phyloP scores from a whole-genome alignment of 2,888 invertebrate genomes.

The Paralinhomoeus sp. region DNA sequence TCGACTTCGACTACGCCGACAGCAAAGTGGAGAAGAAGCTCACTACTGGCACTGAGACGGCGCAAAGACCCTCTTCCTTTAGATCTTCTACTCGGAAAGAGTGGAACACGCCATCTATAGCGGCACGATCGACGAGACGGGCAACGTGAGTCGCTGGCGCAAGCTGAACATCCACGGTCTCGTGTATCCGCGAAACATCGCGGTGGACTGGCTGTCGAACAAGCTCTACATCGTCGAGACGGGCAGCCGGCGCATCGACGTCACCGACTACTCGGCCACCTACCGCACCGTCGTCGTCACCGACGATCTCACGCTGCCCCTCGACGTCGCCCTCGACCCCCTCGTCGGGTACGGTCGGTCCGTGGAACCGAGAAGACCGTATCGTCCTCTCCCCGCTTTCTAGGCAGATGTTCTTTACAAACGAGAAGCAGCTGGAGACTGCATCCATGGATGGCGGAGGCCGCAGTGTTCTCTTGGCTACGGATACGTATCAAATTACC shows the following conservation, averaged over 20 bases:
- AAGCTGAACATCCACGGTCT: constrained; percentile 19
- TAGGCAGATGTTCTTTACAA: constrained; percentile 36
- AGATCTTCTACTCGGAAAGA: too few species aligned
- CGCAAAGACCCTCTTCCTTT: background rate
- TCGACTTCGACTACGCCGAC: constrained; percentile 78
- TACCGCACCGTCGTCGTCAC: constrained; percentile 65
- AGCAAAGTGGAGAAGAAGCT: constrained; percentile 48
- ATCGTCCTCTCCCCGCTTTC: constrained; percentile 18
- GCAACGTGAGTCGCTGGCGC: constrained; percentile 1
- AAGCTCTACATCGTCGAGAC: constrained; percentile 68
- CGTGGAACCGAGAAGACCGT: too few species aligned
- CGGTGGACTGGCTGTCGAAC: constrained; percentile 88
- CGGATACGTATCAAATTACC: constrained; percentile 57
- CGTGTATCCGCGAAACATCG: constrained; percentile 34
- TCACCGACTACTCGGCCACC: constrained; percentile 50
- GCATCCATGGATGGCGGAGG: constrained; percentile 85
- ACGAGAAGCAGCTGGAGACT: constrained; percentile 43
- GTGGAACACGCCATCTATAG: too few species aligned
- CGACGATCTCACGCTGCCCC: constrained; percentile 66
- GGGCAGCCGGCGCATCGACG: constrained; percentile 73
- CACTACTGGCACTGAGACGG: background rate
- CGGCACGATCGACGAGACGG: background rate
- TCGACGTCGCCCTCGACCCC: constrained; percentile 77
- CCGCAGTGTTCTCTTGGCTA: constrained; percentile 55
- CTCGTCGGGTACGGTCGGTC: constrained; percentile 51